Conservation (phyloP, 2,888 invertebrate species). For the Limnephilus marmoratus region DNA sequence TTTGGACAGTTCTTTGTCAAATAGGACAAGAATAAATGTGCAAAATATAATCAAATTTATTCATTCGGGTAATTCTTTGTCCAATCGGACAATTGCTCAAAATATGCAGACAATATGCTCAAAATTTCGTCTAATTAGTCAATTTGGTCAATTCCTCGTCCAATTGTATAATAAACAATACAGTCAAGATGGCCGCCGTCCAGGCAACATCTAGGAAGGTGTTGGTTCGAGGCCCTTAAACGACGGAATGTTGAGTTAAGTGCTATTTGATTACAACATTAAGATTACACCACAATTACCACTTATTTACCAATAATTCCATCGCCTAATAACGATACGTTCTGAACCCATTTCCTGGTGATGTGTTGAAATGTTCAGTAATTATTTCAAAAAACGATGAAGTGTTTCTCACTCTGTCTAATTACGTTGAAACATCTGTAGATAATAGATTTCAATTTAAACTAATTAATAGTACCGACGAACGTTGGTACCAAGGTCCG, state of each 20-base stretch:
- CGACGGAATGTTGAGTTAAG: not conserved
- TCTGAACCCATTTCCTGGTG: not conserved
- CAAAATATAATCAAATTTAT: too few relatives aligned
- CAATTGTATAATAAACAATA: too few relatives aligned
- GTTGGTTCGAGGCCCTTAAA: not conserved
- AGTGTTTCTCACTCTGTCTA: not conserved
- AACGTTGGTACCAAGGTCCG: too few relatives aligned
- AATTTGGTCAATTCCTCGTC: too few relatives aligned
- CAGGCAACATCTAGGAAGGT: not conserved
- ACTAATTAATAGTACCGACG: not conserved
- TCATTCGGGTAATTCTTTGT: too few relatives aligned
- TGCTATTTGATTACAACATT: not conserved
- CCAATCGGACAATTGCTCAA: too few relatives aligned
- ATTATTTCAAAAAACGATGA: not conserved
- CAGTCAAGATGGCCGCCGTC: not conserved
- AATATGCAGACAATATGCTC: too few relatives aligned
- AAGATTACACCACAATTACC: not conserved
- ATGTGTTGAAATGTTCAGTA: not conserved
- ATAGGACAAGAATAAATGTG: too few relatives aligned
- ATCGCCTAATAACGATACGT: not conserved
- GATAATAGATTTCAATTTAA: not conserved
- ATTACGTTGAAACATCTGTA: not conserved
- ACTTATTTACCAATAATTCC: not conserved
- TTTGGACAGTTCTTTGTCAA: too few relatives aligned
- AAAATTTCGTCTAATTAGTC: too few relatives aligned